Evolutionary conservation across 2,888 invertebrate species (phyloP), one percentile per base, ranked within the genome.

Genomic region (Lochmaea crataegi): DNA sequence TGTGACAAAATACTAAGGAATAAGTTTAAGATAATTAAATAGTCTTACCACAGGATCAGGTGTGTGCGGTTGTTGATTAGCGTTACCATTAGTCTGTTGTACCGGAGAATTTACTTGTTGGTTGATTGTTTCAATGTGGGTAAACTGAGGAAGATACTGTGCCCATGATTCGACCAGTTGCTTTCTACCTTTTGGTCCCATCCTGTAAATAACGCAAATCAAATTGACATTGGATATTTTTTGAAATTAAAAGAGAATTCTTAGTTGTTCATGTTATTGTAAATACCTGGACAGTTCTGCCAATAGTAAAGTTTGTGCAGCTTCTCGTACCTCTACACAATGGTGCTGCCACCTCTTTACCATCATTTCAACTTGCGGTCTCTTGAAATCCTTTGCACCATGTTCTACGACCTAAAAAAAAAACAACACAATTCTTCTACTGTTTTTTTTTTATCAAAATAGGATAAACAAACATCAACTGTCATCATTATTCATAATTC

Each of bases 291-390:
- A 84, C 41, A 99, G 88, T 87, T 99, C 99, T 0, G 99, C 97
- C 14, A 99, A 88, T 0, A 99, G 88, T 42, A 99, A 88, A 11
- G 98, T 98, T 84, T 99, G 99, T 0, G 98, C 96, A 0, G 99
- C 99, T 87, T 99, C 98, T 5, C 99, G 90, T 63, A 97, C 97
- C 89, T 99, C 99, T 6, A 99, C 90, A 86, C 99, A 99, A 81
- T 98, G 95, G 88, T 99, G 99, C 86, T 99, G 99, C 99, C 99
- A 99, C 75, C 98, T 90, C 18, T 98, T 92, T 0, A 98, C 99
- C 89, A 99, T 90, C 93, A 98, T 96, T 87, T 99, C 99, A 5
- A 99, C 96, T 87, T 96, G 96, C 0, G 98, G 98, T n/a, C 96
- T 91, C 84, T 97, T 96, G 87, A 96, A 97, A 75, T 91, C 91